Evolutionary conservation across 1,140 invertebrate species (phyloP).

Genomic region (Caenorhabditis briggsae): DNA sequence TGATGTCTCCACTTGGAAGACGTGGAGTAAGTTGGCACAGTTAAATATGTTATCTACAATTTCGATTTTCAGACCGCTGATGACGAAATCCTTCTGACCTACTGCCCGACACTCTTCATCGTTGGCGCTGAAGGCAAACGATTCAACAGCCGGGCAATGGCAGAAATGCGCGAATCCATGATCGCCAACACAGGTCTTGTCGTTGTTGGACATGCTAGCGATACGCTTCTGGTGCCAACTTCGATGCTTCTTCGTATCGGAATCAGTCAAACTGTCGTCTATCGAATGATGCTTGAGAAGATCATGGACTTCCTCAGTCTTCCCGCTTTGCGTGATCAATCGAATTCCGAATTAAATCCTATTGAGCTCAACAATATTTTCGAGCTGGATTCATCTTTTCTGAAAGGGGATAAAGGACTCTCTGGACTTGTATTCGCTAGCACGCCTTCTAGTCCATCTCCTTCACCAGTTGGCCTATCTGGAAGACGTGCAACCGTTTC

Average conservation of each 20-base stretch:
- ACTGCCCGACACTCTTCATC: conserved; percentile 62
- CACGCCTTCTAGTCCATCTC: background rate
- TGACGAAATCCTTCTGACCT: conserved; percentile 63
- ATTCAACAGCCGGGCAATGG: conserved; percentile 24
- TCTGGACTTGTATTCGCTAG: conserved; percentile 19
- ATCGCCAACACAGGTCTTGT: conserved; percentile 1
- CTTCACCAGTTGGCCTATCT: conserved; percentile 11
- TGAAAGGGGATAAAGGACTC: conserved; percentile 17
- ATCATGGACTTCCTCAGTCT: conserved; percentile 21
- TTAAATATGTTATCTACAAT: background rate
- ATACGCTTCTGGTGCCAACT: background rate
- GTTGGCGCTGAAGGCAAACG: conserved; percentile 42
- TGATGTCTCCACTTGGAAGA: conserved; percentile 19
- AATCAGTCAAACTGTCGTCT: conserved; percentile 36
- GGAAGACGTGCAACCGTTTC: conserved; percentile 21
- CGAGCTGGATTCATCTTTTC: conserved; percentile 23
- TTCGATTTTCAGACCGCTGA: conserved; percentile 58
- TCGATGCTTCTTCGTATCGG: conserved; percentile 12
- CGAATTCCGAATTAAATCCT: background rate
- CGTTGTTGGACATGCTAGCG: conserved; percentile 20
- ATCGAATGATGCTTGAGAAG: conserved; percentile 13
- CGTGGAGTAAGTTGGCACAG: conserved; percentile 55
- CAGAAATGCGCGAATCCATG: conserved; percentile 33
- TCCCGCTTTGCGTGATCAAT: background rate
- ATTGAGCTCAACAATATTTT: conserved; percentile 38